Evolutionary conservation across 2,113 vertebrate species (phyloP).

Genomic region (Corapipo altera): DNA sequence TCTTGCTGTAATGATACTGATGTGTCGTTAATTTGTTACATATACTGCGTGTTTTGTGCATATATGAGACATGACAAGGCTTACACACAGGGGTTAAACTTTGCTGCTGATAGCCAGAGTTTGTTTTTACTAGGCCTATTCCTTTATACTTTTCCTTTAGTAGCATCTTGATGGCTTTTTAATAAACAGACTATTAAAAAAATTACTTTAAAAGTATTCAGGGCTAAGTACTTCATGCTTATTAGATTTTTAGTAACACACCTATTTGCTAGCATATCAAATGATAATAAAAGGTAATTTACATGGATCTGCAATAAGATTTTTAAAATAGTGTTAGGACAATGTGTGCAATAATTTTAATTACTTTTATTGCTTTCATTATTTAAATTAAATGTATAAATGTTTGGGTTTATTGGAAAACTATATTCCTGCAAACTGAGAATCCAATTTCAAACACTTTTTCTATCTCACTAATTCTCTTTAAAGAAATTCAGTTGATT

Average conservation of each 20-base stretch:
- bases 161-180: not conserved
- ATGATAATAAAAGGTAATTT: conserved; percentile 3
- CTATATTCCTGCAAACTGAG: not conserved
- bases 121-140: not conserved
- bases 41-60: not conserved
- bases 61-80: not conserved
- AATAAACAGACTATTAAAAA: not conserved
- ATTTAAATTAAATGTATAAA: conserved; percentile 8
- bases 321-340: not conserved
- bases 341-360: not conserved
- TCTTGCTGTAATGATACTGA: not conserved
- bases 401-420: not conserved
- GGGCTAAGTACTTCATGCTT: not conserved
- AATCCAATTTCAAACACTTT: not conserved
- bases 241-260: not conserved
- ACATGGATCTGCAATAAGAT: not conserved
- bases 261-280: not conserved
- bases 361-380: not conserved
- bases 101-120: not conserved
- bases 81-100: not conserved
- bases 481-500: not conserved
- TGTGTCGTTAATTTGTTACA: not conserved
- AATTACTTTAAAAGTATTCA: not conserved
- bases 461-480: not conserved
- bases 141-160: not conserved